Percentiles rank a stretch among this genome's conserved stretches.
These are phyloP conservation scores for Oryzias dopingdopingensis DNA, from an alignment of 2,797 vertebrate genomes.

Conservation along the genomic window DNA sequence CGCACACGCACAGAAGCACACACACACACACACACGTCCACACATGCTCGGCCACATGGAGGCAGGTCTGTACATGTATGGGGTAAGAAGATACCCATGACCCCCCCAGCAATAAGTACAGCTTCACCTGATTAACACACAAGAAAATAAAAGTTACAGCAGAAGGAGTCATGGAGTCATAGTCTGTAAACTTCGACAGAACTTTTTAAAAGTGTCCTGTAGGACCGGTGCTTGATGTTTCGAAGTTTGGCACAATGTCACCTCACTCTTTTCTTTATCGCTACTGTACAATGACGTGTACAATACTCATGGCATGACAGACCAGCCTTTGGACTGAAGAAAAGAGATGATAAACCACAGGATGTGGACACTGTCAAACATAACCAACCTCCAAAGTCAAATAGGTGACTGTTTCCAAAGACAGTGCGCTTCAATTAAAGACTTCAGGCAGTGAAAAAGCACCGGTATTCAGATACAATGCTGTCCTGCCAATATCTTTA, in stretches of 20 bases:
- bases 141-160: conserved; percentile 72
- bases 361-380: conserved; percentile 86
- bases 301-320: conserved; percentile 67
- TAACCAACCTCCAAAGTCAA: conserved; percentile 85
- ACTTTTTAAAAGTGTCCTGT: conserved; percentile 62
- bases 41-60: conserved; percentile 72
- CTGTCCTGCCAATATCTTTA: conserved; percentile 74
- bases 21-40: conserved; percentile 53
- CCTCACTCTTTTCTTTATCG: conserved; percentile 39
- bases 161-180: conserved; percentile 66
- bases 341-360: conserved; percentile 87
- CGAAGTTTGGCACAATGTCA: conserved; percentile 80
- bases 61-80: conserved; percentile 82
- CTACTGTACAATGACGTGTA: conserved; percentile 52
- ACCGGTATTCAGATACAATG: conserved; percentile 86
- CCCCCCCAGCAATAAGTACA: conserved; percentile 66
- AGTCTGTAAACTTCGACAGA: conserved; percentile 68
- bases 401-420: conserved; percentile 72
- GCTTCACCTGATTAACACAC: conserved; percentile 76
- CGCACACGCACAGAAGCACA: conserved; percentile 62
- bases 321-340: conserved; percentile 83
- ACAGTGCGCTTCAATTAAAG: conserved; percentile 90
- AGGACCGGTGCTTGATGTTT: conserved; percentile 64
- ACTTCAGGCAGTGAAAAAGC: conserved; percentile 99
- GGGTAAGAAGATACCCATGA: conserved; percentile 71